Evolutionary conservation across 2,113 vertebrate species (phyloP), one percentile per base, ranked within the genome.

Genomic region (Thalassoma bifasciatum): DNA sequence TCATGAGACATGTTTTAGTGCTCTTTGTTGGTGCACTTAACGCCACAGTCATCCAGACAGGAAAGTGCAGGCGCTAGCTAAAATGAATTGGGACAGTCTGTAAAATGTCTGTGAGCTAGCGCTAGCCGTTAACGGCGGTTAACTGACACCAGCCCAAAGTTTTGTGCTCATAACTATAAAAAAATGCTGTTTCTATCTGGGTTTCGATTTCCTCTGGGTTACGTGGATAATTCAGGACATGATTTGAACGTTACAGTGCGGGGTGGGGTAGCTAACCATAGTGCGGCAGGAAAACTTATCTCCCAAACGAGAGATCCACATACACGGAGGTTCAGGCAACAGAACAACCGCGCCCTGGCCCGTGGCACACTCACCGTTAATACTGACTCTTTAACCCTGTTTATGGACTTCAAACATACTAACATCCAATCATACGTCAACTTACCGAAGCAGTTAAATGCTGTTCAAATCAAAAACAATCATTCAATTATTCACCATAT

Each of bases 321-420:
- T 26, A 79, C 67, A 68, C 77, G 51, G 80, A 90, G 86, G 83
- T 83, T 52, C 77, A 77, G 73, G 44, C 44, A 19, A 66, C 76
- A 52, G 84, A 57, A 59, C 49, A 91, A 76, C 91, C 91, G 91
- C 91, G 83, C 91, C 91, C 88, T 89, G 85, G 84, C 82, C 84
- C 44, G 42, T 83, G 82, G 87, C 84, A 68, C 59, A 66, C 49
- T 47, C 14, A 19, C 21, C 17, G 10, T 23, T 71, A 24, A 46
- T 47, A 19, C 5, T 19, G 10, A 17, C 38, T 38, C 17, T 21
- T 21, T 30, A 17, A 21, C 53, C 53, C 14, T 56, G 76, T 84
- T 44, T 77, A 74, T 72, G 5, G 53, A 16, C 49, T 23, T 19
- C 10, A 47, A 19, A 47, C 17, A 3, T 8, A 17, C 14, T 17